Base-by-base conservation (phyloP, 2,888 invertebrate genomes). In the Synanthedon andrenaeformis region DNA sequence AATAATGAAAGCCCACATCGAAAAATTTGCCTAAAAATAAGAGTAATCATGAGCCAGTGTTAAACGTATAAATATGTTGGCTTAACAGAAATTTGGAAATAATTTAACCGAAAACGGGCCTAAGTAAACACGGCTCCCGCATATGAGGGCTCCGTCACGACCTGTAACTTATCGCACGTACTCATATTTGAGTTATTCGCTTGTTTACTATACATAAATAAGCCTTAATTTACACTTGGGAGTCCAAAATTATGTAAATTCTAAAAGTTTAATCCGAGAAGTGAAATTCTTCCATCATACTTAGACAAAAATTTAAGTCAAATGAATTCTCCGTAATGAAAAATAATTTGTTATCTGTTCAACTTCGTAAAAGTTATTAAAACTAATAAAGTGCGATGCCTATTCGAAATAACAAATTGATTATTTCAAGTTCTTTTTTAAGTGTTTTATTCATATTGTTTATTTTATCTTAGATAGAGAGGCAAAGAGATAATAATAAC, bases 11-110 rank as follows among this genome's bases (percentile, higher is more conserved):
- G 54, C 52, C 53, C 41, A 53, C 53, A 53, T 54, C 54, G 53
- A 57, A 54, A 55, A 54, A 56, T 51, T 48, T 51, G 42, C 51
- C 49, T 50, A 55, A 62, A 67, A 70, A 65, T 23, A 49, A 66
- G 66, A 70, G 68, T 66, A 72, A 70, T 69, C 61, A 65, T 65
- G 65, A 66, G 65, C 12, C 45, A n/a, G 14, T 45, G 14, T 45
- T 71, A 74, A 70, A 61, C 69, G 68, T 66, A 72, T 76, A 75
- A 73, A 74, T 76, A 73, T 74, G 72, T 74, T 72, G 66, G 74
- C 64, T 70, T 70, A 72, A 67, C 69, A 65, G 60, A 56, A 55
- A 54, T 63, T 66, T 66, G 68, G 73, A 74, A 78, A 79, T 80
- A 80, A 78, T 76, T 79, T 76, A 76, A 72, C 62, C 62, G 65